Percentiles rank a stretch among this genome's conserved stretches.
Conservation (phyloP, 1,140 invertebrate species). For the Callitettix versicolor region DNA sequence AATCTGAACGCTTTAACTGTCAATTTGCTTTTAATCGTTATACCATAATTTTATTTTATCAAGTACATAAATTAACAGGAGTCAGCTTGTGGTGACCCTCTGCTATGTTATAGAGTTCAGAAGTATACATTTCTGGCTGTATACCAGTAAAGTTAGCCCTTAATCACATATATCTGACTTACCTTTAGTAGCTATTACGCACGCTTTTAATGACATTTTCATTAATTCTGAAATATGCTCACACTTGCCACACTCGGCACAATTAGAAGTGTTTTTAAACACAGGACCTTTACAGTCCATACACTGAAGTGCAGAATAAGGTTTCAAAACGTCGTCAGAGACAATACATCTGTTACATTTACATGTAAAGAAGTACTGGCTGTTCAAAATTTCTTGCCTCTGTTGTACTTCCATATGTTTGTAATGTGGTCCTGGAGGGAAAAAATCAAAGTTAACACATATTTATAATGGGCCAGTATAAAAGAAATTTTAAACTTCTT, state of each 20-base stretch:
- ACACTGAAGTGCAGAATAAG: no score
- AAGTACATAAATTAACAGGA: no score
- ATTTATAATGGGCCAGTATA: not conserved
- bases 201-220: constrained; percentile 26
- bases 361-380: constrained; percentile 64
- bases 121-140: no score
- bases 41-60: no score
- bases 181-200: constrained; percentile 29
- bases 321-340: constrained; percentile 22
- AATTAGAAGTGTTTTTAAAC: constrained; percentile 11
- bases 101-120: no score
- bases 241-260: constrained; percentile 27
- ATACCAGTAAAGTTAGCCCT: no score
- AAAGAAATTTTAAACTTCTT: not conserved
- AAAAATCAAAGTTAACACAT: constrained; percentile 17
- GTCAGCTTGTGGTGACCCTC: no score
- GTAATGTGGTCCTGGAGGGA: constrained; percentile 45
- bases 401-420: constrained; percentile 43
- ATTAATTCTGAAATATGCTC: constrained; percentile 26
- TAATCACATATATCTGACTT: no score
- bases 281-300: no score
- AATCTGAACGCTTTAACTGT: no score
- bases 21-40: no score
- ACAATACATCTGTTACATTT: constrained; percentile 47
- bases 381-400: constrained; percentile 44